phyloP scores from a whole-genome alignment of 2,113 vertebrate species.

The Agapornis roseicollis region DNA sequence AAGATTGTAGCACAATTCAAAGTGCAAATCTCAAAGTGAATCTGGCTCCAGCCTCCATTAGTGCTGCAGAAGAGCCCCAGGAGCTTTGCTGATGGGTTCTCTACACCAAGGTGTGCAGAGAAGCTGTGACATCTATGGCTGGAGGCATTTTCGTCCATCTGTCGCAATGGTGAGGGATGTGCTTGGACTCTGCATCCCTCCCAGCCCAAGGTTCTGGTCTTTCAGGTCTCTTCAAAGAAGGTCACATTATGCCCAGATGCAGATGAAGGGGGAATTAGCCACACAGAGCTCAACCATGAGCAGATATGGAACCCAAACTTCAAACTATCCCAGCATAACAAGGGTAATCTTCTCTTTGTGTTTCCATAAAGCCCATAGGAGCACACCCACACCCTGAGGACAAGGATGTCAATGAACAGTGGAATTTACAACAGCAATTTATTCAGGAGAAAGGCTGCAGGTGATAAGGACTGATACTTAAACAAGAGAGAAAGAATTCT shows the following conservation, averaged over 20 bases:
- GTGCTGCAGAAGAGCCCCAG: not conserved
- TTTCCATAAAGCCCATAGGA: not conserved
- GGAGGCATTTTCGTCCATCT: not conserved
- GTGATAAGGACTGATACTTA: not conserved
- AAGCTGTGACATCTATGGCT: not conserved
- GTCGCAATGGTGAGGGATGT: not conserved
- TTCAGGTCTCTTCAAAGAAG: not conserved
- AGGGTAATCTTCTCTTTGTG: not conserved
- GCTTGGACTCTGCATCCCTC: not conserved
- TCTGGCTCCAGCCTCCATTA: not conserved
- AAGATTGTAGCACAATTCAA: not conserved
- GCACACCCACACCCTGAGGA: conserved; percentile 15
- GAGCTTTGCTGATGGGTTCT: not conserved
- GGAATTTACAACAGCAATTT: conserved; percentile 41
- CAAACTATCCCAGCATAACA: not conserved
- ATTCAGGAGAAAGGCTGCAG: conserved; percentile 14
- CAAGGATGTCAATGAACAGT: conserved; percentile 16
- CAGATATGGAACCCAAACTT: not conserved
- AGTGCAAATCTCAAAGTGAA: not conserved
- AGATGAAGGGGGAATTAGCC: not conserved
- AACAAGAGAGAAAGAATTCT: not conserved
- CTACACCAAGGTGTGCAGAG: not conserved
- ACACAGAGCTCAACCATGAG: not conserved
- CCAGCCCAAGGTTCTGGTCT: not conserved
- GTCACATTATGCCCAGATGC: not conserved